Evolutionary conservation across 2,888 invertebrate species (phyloP).

Genomic region (Sialis lutaria): DNA sequence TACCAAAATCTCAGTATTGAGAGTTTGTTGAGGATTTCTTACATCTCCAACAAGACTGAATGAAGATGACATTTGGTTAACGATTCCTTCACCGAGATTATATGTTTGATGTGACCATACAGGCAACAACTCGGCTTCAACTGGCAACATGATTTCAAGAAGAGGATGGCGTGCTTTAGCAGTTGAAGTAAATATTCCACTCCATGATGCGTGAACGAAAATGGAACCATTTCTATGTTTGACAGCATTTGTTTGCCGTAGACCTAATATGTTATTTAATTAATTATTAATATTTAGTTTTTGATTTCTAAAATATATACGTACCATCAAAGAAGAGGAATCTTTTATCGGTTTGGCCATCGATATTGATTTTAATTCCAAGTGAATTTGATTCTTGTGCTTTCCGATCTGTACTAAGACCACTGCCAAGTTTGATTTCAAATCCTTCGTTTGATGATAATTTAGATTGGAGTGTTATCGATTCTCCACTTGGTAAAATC

Average conservation of each 20-base stretch:
- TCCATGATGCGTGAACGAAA: constrained; percentile 55
- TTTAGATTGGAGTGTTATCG: constrained; percentile 60
- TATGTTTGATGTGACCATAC: constrained; percentile 77
- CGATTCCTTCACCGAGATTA: constrained; percentile 54
- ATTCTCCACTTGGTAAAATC: constrained; percentile 83
- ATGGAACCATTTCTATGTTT: constrained; percentile 66
- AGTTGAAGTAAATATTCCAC: constrained; percentile 55
- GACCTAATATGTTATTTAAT: constrained; percentile 3
- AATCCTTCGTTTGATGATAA: constrained; percentile 61
- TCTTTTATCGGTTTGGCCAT: constrained; percentile 29
- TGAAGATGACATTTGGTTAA: constrained; percentile 63
- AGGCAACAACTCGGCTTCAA: constrained; percentile 79
- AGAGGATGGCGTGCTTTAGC: constrained; percentile 69
- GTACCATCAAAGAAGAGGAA: constrained; percentile 34
- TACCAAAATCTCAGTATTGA: constrained; percentile 52
- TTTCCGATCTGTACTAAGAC: constrained; percentile 4
- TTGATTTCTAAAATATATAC: constrained; percentile 6
- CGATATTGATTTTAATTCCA: constrained; percentile 12
- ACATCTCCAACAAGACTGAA: constrained; percentile 74
- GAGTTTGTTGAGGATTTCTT: constrained; percentile 66
- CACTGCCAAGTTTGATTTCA: constrained; percentile 41
- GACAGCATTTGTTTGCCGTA: constrained; percentile 48
- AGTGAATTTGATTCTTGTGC: constrained; percentile 7
- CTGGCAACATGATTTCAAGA: constrained; percentile 65
- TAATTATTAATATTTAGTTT: neutral